These are phyloP conservation scores for Mormyrus hasselquistii DNA, from an alignment of 2,797 vertebrate genomes.

Conservation along the genomic window DNA sequence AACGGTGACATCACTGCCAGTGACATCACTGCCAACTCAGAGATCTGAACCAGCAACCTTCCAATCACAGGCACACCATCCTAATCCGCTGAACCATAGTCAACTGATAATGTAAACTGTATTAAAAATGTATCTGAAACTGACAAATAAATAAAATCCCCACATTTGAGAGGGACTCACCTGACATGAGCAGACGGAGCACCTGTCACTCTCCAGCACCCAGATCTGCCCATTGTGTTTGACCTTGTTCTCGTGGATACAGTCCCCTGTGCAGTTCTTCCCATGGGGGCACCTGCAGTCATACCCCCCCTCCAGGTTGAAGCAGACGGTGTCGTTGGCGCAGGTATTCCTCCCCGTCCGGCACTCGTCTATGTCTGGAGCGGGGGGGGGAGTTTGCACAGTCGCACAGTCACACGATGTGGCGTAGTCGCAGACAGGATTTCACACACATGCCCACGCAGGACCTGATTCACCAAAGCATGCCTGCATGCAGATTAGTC, in stretches of 20 bases:
- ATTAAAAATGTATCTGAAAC: not conserved
- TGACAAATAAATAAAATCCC: not conserved
- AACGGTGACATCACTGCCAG: too few species aligned
- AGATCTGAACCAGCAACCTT: not conserved
- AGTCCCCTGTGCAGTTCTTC: constrained; percentile 94
- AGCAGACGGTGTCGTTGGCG: constrained; percentile 92
- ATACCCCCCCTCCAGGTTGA: constrained; percentile 95
- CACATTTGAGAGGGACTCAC: constrained; percentile 54
- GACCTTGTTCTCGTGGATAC: constrained; percentile 84
- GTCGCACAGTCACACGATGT: too few species aligned
- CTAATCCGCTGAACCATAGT: not conserved
- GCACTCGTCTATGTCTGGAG: constrained; percentile 91
- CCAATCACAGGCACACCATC: not conserved
- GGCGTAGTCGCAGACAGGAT: not conserved
- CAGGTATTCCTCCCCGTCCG: constrained; percentile 86
- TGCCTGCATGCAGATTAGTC: not conserved
- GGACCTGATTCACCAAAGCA: not conserved
- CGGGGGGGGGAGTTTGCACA: too few species aligned
- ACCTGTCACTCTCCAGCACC: constrained; percentile 91
- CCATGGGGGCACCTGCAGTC: constrained; percentile 95
- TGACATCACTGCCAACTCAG: not conserved
- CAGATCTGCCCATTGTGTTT: constrained; percentile 96
- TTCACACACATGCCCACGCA: not conserved
- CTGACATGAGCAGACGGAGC: constrained; percentile 96
- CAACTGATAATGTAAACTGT: not conserved